Base-by-base conservation (phyloP, 2,113 vertebrate genomes). In the Corythoichthys haematopterus region DNA sequence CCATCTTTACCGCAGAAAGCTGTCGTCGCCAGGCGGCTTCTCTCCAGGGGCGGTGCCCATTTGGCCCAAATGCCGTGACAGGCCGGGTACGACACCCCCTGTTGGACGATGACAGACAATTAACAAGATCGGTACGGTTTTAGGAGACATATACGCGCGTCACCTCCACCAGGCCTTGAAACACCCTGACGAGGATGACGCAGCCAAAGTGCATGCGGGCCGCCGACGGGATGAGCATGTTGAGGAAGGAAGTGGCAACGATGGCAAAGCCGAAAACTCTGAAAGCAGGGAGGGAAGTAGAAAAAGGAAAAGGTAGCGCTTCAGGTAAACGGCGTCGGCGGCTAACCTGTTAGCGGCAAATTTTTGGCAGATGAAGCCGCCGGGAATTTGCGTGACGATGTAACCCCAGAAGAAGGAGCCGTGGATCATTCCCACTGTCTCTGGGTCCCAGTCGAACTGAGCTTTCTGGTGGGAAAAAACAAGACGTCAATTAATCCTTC, bases 321-420 rank as follows among this genome's bases (percentile, higher is more conserved):
- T 43, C 16, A 20, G 40, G 20, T 0, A 20, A 33, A 36, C 5
- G 33, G 4, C 33, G 11, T 38, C 3, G 9, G 52, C 1, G 14
- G 67, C 82, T 57, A 73, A 96, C 95, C 94, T 94, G 90, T 97
- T 97, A 68, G 95, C 95, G 55, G 95, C 94, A 84, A 97, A 96
- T 83, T 92, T 96, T 86, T 97, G 94, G 82, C 93, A 92, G 71
- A 97, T 96, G 80, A 95, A 96, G 8, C 95, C 95, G 79, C 95
- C 95, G 1, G 95, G 95, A 76, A 97, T 97, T 81, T 96, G 95
- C 14, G 95, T 96, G n/a, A 96, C 93, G 9, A 97, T 97, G 87
- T 97, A 97, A 35, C 95, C 95, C 95, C 95, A 96, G 88, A 96
- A 96, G 87, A 96, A 96, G 3, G 95, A 96, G 5, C 95, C 95